Conservation (phyloP, 2,113 vertebrate species). For the Tachysurus vachellii region DNA sequence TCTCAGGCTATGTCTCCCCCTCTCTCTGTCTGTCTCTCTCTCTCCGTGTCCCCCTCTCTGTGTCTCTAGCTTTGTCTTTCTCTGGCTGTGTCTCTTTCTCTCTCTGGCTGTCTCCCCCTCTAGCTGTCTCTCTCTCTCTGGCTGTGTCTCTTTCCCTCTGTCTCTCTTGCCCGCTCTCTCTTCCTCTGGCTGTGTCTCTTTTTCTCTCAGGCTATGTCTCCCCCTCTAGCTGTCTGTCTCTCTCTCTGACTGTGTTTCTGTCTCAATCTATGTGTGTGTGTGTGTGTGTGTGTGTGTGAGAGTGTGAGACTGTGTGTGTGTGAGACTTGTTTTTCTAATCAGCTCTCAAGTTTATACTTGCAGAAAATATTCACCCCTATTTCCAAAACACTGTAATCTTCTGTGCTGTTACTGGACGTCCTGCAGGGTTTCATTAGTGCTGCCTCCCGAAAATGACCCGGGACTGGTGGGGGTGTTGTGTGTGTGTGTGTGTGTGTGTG, state of each 20-base stretch:
- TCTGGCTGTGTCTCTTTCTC: not conserved
- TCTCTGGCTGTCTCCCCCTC: too few relatives aligned
- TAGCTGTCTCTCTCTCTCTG: not conserved
- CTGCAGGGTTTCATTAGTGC: slow-evolving; percentile 27
- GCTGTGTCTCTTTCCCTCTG: too few relatives aligned
- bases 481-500: too few relatives aligned
- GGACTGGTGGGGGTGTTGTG: not conserved
- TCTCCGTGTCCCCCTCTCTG: not conserved
- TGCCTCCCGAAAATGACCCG: slow-evolving; percentile 26
- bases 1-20: not conserved
- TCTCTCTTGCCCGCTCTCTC: not conserved
- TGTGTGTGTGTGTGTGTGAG: too few relatives aligned
- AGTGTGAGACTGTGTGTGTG: too few relatives aligned
- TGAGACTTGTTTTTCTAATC: slow-evolving; percentile 23
- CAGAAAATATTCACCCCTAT: slow-evolving; percentile 12
- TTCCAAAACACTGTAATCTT: not conserved
- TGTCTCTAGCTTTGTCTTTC: too few relatives aligned
- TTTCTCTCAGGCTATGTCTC: not conserved
- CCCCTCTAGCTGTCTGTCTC: not conserved
- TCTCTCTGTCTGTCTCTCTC: not conserved
- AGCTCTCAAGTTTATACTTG: slow-evolving; percentile 22
- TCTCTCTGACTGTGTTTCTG: not conserved
- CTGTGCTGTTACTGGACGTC: not conserved
- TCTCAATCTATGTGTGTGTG: too few relatives aligned
- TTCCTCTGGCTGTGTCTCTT: not conserved